Base-by-base conservation (phyloP, 2,113 vertebrate species). In the Salvelinus namaycush region DNA sequence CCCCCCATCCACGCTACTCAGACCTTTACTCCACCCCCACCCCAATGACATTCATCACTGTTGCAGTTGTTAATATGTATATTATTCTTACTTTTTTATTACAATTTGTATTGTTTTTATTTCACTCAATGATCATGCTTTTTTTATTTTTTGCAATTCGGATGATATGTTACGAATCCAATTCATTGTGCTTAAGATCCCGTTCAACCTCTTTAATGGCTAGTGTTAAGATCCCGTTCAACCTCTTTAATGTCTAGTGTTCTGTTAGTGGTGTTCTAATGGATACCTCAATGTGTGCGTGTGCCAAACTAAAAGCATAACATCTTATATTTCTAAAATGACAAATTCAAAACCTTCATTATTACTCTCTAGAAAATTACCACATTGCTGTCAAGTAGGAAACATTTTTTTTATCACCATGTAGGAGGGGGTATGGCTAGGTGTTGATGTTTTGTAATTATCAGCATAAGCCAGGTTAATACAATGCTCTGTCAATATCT, bases 261-360 rank as follows among this genome's bases (percentile, higher is more conserved):
- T 77, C 75, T 76, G 85, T 85, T 79, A 86, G 80, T 79, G 69
- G 76, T 69, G 78, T 73, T 51, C 79, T 71, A 75, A 72, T 73
- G 79, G 73, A 73, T 9, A 26, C 62, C 22, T 66, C 27, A 48
- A 68, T 22, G 64, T 20, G 68, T 76, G 54, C 62, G 80, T 64
- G 74, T 62, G 24, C 26, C 18, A 20, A 39, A 68, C 66, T 39
- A 68, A 39, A 68, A 68, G 27, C 29, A 2, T 68, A 20, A 68
- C 66, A 39, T 39, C 18, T 60, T 14, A 60, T 60, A 60, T 68
- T 34, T 39, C 2, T 34, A 68, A 68, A 68, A 68, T 6, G 18
- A n/a, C 66, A 39, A 4, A 68, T 34, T 39, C 4, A 34, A 18
- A 16, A 14, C 26, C 22, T 7, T 68, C 29, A 68, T 68, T 68